Percentiles rank a stretch among this genome's conserved stretches.
Conservation (phyloP, 2,888 invertebrate genomes). For the Epinotia ramella region DNA sequence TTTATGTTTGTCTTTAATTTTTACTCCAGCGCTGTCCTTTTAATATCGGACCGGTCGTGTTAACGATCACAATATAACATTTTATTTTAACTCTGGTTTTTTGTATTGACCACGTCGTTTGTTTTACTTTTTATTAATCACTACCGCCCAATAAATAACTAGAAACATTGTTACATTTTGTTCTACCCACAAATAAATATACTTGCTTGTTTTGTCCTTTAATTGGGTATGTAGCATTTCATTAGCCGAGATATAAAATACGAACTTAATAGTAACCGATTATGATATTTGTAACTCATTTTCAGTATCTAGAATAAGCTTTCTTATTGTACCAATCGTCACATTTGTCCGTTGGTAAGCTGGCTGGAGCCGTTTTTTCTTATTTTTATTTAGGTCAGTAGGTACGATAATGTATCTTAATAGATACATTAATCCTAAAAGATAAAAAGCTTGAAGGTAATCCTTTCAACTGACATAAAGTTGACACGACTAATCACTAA, state of each 20-base stretch:
- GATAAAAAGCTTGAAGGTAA: too few species aligned
- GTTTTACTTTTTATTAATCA: constrained; percentile 79
- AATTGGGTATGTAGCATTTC: background rate
- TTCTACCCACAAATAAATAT: constrained; percentile 13
- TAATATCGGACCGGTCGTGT: constrained; percentile 79
- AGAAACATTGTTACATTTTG: constrained; percentile 44
- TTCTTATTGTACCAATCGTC: too few species aligned
- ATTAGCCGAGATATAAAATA: background rate
- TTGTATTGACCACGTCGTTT: constrained; percentile 78
- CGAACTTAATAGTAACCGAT: too few species aligned
- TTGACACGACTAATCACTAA: too few species aligned
- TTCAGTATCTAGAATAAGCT: too few species aligned
- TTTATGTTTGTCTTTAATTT: constrained; percentile 84
- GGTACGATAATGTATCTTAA: too few species aligned
- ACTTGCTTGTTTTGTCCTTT: background rate
- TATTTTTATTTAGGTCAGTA: too few species aligned
- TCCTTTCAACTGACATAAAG: too few species aligned
- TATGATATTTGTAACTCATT: too few species aligned
- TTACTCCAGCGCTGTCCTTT: constrained; percentile 80
- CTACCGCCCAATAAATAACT: constrained; percentile 55
- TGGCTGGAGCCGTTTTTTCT: too few species aligned
- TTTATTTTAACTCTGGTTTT: constrained; percentile 80
- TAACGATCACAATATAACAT: constrained; percentile 84
- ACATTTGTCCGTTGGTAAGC: too few species aligned
- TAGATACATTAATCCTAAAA: too few species aligned